Evolutionary conservation across 92 coral and sea anemone species (phyloP).

Genomic region (Parazoanthus atlanticus): DNA sequence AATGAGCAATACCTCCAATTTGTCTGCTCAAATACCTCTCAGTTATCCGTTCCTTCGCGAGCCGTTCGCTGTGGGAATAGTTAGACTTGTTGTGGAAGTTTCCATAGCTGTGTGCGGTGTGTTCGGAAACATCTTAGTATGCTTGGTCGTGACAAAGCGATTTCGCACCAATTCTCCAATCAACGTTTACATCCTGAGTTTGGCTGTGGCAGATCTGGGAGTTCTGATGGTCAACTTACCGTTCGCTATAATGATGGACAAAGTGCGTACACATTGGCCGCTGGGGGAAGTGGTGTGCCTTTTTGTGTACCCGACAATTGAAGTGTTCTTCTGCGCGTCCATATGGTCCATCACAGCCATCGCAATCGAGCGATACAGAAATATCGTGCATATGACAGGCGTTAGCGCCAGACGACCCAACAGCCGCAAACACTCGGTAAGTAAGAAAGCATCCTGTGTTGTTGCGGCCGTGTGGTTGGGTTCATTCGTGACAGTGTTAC

Average conservation of each 20-base stretch:
- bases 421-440: neutral
- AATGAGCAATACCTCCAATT: constrained; percentile 16
- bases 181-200: constrained; percentile 26
- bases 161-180: constrained; percentile 15
- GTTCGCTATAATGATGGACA: constrained; percentile 14
- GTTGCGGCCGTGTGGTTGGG: constrained; percentile 22
- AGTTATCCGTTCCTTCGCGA: neutral
- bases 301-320: constrained; percentile 26
- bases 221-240: constrained; percentile 30
- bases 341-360: constrained; percentile 46
- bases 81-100: constrained; percentile 16
- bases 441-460: neutral
- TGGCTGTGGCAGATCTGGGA: constrained; percentile 44
- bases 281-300: constrained; percentile 31
- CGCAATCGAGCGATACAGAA: constrained; percentile 43
- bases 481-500: constrained; percentile 17
- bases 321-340: constrained; percentile 33
- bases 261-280: constrained; percentile 28
- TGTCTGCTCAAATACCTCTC: neutral
- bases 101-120: constrained; percentile 33
- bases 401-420: constrained; percentile 1
- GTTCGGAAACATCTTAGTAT: constrained; percentile 28
- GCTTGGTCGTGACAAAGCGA: constrained; percentile 31
- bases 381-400: constrained; percentile 27
- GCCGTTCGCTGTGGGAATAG: constrained; percentile 3